Base-by-base conservation (phyloP, 2,888 invertebrate genomes). In the Plebejus anna region DNA sequence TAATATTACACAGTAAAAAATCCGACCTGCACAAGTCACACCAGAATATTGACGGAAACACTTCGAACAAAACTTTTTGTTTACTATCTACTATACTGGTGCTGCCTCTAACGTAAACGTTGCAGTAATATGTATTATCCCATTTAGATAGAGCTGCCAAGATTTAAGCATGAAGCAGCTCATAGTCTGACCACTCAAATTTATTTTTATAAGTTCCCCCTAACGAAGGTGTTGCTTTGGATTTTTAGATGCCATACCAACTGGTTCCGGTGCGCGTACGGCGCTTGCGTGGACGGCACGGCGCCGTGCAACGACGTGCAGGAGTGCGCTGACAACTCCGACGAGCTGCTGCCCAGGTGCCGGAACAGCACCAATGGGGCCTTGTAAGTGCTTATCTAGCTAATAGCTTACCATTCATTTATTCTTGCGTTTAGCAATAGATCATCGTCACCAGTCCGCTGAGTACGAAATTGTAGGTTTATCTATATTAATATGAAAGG, bases 311-410 rank as follows among this genome's bases (percentile, higher is more conserved):
- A 84, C 70, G 81, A 81, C 0, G 42, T 84, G 0, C 79, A 84
- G 6, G 92, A 93, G 6, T 93, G 93, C 77, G 92, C 90, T 0
- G 93, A 93, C 79, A 88, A 89, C 72, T 92, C 92, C 0, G 93
- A 93, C 72, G 93, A 93, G 77, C 83, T 92, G 11, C 83, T 88
- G 61, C 89, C 90, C 0, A 79, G 81, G 22, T 92, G 92, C 77
- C 79, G 86, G n/a, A 90, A 90, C 61, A 87, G 86, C 75, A 86
- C 85, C 0, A 80, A 81, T 3, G 77, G 73, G 32, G 42, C 75
- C 0, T 66, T 77, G 78, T 80, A 75, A 71, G 76, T 57, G 13
- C 70, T 9, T 51, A 6, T 38, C 4, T 28, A 28, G 5, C 28
- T 16, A 22, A 36, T 16, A 11, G 16, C 32, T 13, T 61, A 75